Base-by-base conservation (phyloP, 2,888 invertebrate species). In the Hypomecis atomaria region DNA sequence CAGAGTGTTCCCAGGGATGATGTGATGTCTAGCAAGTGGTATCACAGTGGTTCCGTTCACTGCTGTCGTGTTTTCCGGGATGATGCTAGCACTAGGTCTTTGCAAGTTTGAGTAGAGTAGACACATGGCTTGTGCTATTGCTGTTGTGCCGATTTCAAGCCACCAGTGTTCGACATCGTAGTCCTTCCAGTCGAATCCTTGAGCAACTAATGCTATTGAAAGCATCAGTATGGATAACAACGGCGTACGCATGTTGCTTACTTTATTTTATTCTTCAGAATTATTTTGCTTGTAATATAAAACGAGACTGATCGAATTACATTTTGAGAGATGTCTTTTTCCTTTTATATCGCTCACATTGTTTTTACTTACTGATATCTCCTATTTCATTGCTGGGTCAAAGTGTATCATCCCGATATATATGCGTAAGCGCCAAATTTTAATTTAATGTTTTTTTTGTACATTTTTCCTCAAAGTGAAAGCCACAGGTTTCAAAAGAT, bases 1-100 rank as follows among this genome's bases (percentile, higher is more conserved):
- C 23, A 45, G 11, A 45, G 23, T 45, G 23, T 8, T 45, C 13
- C 45, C 45, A 45, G 45, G 45, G 8, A 23, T 45, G 45, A 45
- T 45, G 45, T 45, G 45, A 23, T 45, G 13, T 45, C 45, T 45
- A 8, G 45, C 13, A 3, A 45, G 45, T 7, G 45, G 45, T 13
- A 45, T 45, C 0, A 13, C 45, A 23, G 45, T 45, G 11, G 23
- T 45, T 45, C 23, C 45, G 8, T 45, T 23, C 23, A 23, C 3
- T 2, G 23, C 11, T 0, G 23, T 45, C 8, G 45, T 45, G 7
- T 6, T 8, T 45, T 23, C 45, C 6, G 45, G 45, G 8, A 45
- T 23, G 13, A 45, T 23, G 45, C 23, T 45, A 5, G 13, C 7
- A 4, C 13, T 3, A 4, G 45, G 23, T 8, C 23, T 13, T 45